A percentile compares a stretch with the other conserved stretches of the same genome.
Conservation (phyloP, 2,113 vertebrate genomes). For the Xiphorhynchus elegans region DNA sequence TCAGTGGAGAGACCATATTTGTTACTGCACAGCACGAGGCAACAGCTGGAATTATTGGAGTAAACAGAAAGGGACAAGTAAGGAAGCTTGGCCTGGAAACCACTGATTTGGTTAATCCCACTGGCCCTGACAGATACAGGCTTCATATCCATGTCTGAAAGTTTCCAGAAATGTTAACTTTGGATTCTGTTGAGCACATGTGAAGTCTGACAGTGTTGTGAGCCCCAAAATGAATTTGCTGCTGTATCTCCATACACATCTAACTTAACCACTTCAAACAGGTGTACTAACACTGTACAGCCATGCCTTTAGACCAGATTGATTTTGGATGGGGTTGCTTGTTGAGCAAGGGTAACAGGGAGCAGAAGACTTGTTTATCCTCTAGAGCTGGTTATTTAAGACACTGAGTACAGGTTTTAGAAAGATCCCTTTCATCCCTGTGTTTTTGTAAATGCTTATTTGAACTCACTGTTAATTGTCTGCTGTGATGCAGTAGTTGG, state of each 20-base stretch:
- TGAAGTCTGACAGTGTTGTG: neutral
- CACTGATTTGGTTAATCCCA: neutral
- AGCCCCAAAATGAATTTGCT: neutral
- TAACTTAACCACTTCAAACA: neutral
- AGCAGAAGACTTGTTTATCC: neutral
- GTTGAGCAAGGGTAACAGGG: neutral
- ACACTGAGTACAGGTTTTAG: neutral
- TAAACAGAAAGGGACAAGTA: slow-evolving; percentile 99
- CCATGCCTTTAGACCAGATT: neutral
- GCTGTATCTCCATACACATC: neutral
- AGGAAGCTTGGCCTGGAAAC: neutral
- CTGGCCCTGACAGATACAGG: neutral
- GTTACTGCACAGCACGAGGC: slow-evolving; percentile 97
- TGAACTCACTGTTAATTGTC: neutral
- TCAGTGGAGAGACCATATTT: slow-evolving; percentile 98
- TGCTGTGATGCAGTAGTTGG: neutral
- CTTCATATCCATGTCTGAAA: neutral
- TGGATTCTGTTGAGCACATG: neutral
- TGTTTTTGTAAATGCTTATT: neutral
- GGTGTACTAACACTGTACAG: neutral
- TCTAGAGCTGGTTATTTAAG: neutral
- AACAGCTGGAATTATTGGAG: slow-evolving; percentile 97
- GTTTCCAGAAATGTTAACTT: neutral
- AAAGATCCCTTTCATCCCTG: neutral
- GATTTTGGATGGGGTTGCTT: neutral